Evolutionary conservation across 2,888 invertebrate genomes (phyloP).

Genomic region (Folsomia candida): DNA sequence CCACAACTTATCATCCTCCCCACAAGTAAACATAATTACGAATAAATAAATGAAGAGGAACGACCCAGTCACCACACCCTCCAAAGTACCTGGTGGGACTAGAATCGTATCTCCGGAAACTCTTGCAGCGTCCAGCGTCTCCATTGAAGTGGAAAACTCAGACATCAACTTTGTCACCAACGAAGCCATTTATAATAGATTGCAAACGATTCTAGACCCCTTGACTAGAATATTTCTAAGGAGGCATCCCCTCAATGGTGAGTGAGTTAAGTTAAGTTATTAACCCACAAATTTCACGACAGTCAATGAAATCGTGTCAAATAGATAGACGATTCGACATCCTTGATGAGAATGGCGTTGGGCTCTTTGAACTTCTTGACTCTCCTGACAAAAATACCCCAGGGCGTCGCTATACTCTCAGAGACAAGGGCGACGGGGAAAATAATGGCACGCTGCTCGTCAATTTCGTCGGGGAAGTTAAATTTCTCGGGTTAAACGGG

Average conservation of each 20-base stretch:
- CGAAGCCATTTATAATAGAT: no score
- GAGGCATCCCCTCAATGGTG: not conserved
- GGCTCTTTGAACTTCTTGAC: not conserved
- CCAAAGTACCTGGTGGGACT: no score
- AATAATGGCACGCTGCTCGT: not conserved
- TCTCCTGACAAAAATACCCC: not conserved
- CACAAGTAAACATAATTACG: no score
- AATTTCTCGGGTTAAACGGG: slow-evolving; percentile 1
- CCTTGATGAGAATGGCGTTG: not conserved
- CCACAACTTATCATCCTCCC: no score
- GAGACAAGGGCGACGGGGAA: not conserved
- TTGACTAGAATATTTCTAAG: not conserved
- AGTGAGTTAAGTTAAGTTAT: not conserved
- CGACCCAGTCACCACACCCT: no score
- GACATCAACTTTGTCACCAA: no score
- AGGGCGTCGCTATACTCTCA: not conserved
- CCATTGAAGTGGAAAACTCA: no score
- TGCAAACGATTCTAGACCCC: not conserved
- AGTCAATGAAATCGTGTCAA: not conserved
- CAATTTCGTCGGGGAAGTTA: not conserved
- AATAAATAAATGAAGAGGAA: no score
- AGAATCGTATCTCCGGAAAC: no score
- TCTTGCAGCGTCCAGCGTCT: no score
- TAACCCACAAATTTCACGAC: not conserved
- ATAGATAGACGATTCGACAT: slow-evolving; percentile 8